Percentiles rank a stretch among this genome's conserved stretches.
These are phyloP conservation scores for Synergus umbraculus DNA, from an alignment of 2,888 invertebrate genomes.

Conservation along the genomic window DNA sequence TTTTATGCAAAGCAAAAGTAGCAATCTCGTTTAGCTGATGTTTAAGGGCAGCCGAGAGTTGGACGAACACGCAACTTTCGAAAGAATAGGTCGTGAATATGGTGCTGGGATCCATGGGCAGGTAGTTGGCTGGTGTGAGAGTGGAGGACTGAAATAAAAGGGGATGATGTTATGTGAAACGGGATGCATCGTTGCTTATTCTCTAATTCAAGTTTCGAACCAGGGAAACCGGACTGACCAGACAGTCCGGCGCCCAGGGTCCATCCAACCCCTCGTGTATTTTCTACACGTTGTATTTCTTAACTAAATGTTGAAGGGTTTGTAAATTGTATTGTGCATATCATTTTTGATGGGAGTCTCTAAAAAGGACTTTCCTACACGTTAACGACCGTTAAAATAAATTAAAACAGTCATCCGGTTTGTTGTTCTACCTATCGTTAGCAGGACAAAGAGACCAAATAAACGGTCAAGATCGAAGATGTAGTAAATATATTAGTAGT, in stretches of 20 bases:
- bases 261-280: conserved; percentile 66
- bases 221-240: conserved; percentile 70
- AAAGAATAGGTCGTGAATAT: conserved; percentile 57
- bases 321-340: conserved; percentile 5
- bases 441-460: not conserved
- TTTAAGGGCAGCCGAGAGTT: conserved; percentile 49
- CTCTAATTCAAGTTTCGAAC: conserved; percentile 61
- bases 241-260: conserved; percentile 73
- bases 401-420: conserved; percentile 34
- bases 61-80: conserved; percentile 60
- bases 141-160: conserved; percentile 47
- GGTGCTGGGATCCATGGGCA: conserved; percentile 49
- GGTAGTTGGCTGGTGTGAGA: conserved; percentile 48
- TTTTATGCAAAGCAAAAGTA: conserved; percentile 27
- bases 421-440: not conserved
- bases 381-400: conserved; percentile 38
- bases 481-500: not conserved
- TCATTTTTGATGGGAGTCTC: not conserved
- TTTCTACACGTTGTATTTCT: conserved; percentile 42
- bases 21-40: conserved; percentile 42
- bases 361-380: conserved; percentile 27
- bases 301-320: not conserved
- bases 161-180: conserved; percentile 55
- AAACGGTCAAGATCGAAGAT: not conserved
- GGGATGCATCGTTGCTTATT: conserved; percentile 58